Evolutionary conservation across 2,113 vertebrate species (phyloP).

Genomic region (Aldabrachelys gigantea): DNA sequence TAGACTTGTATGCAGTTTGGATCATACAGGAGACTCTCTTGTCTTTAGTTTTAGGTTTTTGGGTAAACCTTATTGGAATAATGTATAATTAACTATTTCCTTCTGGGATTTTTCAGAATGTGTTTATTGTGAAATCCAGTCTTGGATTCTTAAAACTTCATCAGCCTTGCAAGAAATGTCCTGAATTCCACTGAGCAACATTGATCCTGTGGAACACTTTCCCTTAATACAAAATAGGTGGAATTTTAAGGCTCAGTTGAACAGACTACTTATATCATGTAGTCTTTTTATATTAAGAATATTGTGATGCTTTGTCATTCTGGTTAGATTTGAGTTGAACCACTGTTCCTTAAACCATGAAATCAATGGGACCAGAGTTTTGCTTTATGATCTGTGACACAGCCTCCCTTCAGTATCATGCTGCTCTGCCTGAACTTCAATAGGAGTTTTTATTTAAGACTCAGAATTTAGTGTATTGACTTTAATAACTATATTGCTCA

Average conservation of each 20-base stretch:
- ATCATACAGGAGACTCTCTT: constrained; percentile 8
- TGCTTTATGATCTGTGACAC: background rate
- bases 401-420: background rate
- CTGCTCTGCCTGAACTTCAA: background rate
- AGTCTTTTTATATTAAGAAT: constrained; percentile 2
- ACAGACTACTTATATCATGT: constrained; percentile 27
- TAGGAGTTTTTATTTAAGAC: constrained; percentile 16
- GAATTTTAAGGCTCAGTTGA: constrained; percentile 41
- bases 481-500: background rate
- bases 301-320: constrained; percentile 7
- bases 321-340: background rate
- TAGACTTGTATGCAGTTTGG: constrained; percentile 42
- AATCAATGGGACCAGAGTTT: constrained; percentile 18
- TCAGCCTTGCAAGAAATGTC: constrained; percentile 46
- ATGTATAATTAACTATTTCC: background rate
- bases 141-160: constrained; percentile 45
- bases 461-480: background rate
- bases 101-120: constrained; percentile 6
- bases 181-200: constrained; percentile 11
- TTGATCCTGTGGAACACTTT: background rate
- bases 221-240: constrained; percentile 40
- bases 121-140: constrained; percentile 25
- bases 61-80: background rate
- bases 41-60: constrained; percentile 41
- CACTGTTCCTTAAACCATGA: background rate